These are phyloP conservation scores for Fragum fragum DNA, from an alignment of 2,888 invertebrate genomes.

Conservation along the genomic window DNA sequence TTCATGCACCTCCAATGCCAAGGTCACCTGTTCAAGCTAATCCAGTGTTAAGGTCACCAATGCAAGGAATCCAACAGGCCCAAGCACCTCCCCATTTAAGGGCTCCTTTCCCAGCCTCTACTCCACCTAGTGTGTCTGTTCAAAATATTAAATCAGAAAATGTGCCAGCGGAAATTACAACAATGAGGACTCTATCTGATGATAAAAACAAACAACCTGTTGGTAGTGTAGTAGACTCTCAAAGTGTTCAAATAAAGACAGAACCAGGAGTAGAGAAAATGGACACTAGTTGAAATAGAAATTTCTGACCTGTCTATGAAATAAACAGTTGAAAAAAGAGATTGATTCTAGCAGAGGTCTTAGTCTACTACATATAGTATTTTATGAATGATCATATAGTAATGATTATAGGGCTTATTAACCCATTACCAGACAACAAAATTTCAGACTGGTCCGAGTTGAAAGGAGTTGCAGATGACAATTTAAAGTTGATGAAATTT, in stretches of 20 bases:
- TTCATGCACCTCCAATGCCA: neutral
- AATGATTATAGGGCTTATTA: too few relatives aligned
- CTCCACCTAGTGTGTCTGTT: neutral
- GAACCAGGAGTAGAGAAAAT: conserved; percentile 34
- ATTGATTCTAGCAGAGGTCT: too few relatives aligned
- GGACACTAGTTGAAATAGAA: conserved; percentile 36
- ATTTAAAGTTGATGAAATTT: too few relatives aligned
- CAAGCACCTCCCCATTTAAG: neutral
- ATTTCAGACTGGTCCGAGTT: too few relatives aligned
- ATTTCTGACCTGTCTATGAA: too few relatives aligned
- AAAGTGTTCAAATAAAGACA: neutral
- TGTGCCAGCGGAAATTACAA: neutral
- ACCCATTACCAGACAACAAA: too few relatives aligned
- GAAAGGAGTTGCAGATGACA: too few relatives aligned
- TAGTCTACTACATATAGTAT: too few relatives aligned
- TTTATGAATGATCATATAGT: too few relatives aligned
- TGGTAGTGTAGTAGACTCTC: neutral
- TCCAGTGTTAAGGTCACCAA: neutral
- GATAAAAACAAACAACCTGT: neutral
- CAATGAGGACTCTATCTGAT: neutral
- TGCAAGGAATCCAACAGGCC: neutral
- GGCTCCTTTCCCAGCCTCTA: neutral
- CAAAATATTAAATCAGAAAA: neutral
- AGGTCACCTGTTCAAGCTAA: neutral
- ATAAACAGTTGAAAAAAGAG: too few relatives aligned